Evolutionary conservation across 2,888 invertebrate genomes (phyloP), one percentile per base, ranked within the genome.

Genomic region (Drosophila helvetica): DNA sequence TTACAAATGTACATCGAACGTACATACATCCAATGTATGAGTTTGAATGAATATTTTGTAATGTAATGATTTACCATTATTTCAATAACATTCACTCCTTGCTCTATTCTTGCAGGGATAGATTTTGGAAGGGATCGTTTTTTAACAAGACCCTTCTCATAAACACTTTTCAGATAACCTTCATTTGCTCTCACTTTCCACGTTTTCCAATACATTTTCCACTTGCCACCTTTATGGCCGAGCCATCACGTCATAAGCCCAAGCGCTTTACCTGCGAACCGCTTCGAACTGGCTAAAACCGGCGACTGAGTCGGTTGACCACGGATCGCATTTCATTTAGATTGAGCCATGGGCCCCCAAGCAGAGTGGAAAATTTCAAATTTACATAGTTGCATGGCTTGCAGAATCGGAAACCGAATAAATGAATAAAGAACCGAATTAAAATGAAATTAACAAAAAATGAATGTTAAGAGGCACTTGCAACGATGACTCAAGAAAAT

Each of bases 261-360:
- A 38, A 38, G 30, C n/a, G 17, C 10, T 50, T 25, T 3, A 25
- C 27, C 12, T 9, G 33, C n/a, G 38, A 77, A 58, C 77, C 63
- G 58, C 74, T 30, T 68, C 1, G 54, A 80, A 78, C 78, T 68
- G 65, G 68, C 68, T 75, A 4, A 25, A 71, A 64, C 78, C 48
- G 51, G 22, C 71, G 25, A 56, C 64, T 68, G 53, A 5, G 8
- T 7, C 42, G 27, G 5, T 46, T 15, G 54, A 51, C 22, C 42
- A 48, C 19, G 33, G 25, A 54, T 38, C 53, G 46, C 19, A 42
- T 30, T 43, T 27, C 33, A 22, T 38, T 25, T 50, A 19, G 17
- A 17, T 25, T 43, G 25, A 38, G 17, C 22, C 22, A 22, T 61
- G 56, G 38, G 45, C 30, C 56, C 53, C 45, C 57, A 48, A 27